These are phyloP conservation scores for Aegithalos caudatus DNA, from an alignment of 2,113 vertebrate genomes.

Conservation along the genomic window DNA sequence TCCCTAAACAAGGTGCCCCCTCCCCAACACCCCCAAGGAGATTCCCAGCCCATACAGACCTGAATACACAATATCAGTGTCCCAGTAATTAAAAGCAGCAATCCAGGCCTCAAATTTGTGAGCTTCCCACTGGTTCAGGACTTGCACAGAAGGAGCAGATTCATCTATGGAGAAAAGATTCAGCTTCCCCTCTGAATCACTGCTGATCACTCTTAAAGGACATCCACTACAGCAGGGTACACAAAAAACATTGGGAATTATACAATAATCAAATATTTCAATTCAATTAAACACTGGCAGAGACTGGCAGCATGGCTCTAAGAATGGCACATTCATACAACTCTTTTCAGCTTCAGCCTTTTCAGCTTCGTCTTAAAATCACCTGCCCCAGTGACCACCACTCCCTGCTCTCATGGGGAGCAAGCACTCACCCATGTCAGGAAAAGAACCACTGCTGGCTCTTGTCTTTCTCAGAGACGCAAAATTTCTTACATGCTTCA, in stretches of 20 bases:
- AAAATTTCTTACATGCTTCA: not conserved
- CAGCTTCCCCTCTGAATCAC: slow-evolving; percentile 87
- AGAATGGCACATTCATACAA: not conserved
- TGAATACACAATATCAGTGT: slow-evolving; percentile 85
- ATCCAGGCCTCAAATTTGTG: slow-evolving; percentile 95
- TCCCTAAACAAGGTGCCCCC: not conserved
- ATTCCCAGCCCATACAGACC: slow-evolving; percentile 72
- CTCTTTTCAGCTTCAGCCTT: not conserved
- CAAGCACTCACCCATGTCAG: not conserved
- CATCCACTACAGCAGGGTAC: slow-evolving; percentile 30
- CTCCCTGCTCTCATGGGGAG: not conserved
- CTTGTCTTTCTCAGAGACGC: not conserved
- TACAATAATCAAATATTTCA: not conserved
- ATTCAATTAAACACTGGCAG: not conserved
- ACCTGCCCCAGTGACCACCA: not conserved
- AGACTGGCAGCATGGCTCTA: not conserved
- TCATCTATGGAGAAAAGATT: slow-evolving; percentile 77
- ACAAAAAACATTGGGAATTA: not conserved
- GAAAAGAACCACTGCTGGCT: not conserved
- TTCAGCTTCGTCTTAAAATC: not conserved
- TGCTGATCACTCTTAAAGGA: slow-evolving; percentile 84
- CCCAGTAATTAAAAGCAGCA: slow-evolving; percentile 94
- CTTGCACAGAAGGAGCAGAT: slow-evolving; percentile 47
- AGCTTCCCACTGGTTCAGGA: slow-evolving; percentile 84
- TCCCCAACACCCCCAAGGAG: not conserved